Percentiles rank a stretch among this genome's conserved stretches.
Conservation (phyloP, 1,140 invertebrate genomes). For the Halesus radiatus region DNA sequence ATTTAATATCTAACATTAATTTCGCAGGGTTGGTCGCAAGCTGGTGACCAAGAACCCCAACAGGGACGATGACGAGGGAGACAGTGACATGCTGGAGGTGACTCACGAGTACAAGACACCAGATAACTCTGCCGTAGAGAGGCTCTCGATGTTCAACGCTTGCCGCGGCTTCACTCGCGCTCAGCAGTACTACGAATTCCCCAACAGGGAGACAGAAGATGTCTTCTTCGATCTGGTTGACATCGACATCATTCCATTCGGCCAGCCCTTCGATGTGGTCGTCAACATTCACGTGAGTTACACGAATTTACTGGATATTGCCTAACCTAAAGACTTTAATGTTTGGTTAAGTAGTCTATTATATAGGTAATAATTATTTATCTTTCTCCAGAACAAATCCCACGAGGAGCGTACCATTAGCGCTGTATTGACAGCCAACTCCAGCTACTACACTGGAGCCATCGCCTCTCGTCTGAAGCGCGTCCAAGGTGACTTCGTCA, state of each 20-base stretch:
- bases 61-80: constrained; percentile 73
- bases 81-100: constrained; percentile 78
- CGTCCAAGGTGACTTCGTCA: constrained; percentile 73
- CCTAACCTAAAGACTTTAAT: neutral
- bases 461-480: constrained; percentile 76
- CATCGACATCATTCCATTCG: constrained; percentile 76
- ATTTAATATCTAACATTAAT: neutral
- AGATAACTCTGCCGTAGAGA: constrained; percentile 76
- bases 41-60: constrained; percentile 81
- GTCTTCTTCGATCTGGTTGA: constrained; percentile 78
- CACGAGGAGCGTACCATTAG: constrained; percentile 75
- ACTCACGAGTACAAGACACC: constrained; percentile 79
- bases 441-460: constrained; percentile 80
- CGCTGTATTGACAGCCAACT: constrained; percentile 74
- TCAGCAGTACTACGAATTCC: constrained; percentile 74
- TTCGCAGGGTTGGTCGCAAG: constrained; percentile 77
- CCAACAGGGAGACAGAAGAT: constrained; percentile 72
- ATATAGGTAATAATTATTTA: neutral
- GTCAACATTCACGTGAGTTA: constrained; percentile 73
- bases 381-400: constrained; percentile 72
- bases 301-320: neutral
- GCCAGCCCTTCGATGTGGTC: constrained; percentile 76
- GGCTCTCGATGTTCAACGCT: constrained; percentile 76
- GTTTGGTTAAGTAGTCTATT: neutral
- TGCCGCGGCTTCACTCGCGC: constrained; percentile 72